phyloP scores from a whole-genome alignment of 2,888 invertebrate species.

The Branchellion lobata region DNA sequence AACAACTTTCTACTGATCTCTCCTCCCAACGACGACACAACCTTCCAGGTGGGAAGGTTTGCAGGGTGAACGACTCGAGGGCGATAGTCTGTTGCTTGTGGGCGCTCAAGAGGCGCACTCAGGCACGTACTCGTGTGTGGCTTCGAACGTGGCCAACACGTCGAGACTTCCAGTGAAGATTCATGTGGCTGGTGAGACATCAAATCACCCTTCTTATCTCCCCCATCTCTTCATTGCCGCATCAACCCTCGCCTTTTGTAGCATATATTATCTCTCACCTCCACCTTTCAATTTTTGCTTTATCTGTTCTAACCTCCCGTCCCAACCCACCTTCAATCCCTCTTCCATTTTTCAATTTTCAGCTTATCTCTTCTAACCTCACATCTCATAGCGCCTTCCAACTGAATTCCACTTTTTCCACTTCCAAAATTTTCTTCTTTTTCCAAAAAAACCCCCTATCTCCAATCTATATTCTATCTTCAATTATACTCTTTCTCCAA shows the following conservation, averaged over 20 bases:
- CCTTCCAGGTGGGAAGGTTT: slow-evolving; percentile 22
- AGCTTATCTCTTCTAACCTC: too few species aligned
- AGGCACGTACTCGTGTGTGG: slow-evolving; percentile 61
- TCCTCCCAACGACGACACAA: too few species aligned
- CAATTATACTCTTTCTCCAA: background rate
- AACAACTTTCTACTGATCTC: too few species aligned
- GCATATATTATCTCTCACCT: too few species aligned
- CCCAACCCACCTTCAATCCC: too few species aligned
- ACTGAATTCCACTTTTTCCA: too few species aligned
- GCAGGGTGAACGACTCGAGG: background rate
- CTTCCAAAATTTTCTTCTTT: too few species aligned
- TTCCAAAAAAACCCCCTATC: background rate
- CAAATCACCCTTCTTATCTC: background rate
- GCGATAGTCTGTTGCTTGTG: slow-evolving; percentile 46
- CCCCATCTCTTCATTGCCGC: background rate
- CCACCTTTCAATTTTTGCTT: too few species aligned
- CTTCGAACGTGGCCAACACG: slow-evolving; percentile 71
- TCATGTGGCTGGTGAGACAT: slow-evolving; percentile 66
- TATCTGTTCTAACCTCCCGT: too few species aligned
- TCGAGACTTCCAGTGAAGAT: slow-evolving; percentile 68
- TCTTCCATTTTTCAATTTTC: background rate
- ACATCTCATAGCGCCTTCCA: too few species aligned
- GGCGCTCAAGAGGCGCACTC: slow-evolving; percentile 48
- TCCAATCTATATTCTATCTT: background rate
- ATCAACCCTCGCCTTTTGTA: too few species aligned